Conservation (phyloP, 53 echinoderm and acorn worm species). For the Henricia sp. region DNA sequence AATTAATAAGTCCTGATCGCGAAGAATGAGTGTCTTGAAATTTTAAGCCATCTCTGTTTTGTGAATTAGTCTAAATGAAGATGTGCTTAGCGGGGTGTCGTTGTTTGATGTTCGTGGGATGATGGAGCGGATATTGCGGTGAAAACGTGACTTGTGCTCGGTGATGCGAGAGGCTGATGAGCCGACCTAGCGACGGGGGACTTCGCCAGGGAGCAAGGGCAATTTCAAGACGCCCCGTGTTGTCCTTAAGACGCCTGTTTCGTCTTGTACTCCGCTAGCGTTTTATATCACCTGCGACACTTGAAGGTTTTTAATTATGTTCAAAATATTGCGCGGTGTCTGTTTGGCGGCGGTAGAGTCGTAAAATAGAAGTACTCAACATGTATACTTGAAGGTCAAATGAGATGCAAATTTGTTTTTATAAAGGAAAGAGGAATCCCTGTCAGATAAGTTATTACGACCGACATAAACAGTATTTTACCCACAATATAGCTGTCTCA, state of each 20-base stretch:
- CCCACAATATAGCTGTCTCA: too few relatives aligned
- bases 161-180: slow-evolving; percentile 2
- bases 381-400: too few relatives aligned
- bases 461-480: too few relatives aligned
- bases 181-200: neutral
- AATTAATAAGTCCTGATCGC: neutral
- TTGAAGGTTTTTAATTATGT: slow-evolving; percentile 7
- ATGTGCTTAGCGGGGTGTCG: too few relatives aligned
- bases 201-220: neutral
- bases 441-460: too few relatives aligned
- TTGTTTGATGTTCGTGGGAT: too few relatives aligned
- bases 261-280: neutral
- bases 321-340: too few relatives aligned
- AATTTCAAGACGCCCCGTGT: neutral
- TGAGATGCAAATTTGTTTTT: too few relatives aligned
- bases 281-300: neutral
- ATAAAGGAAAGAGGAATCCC: too few relatives aligned
- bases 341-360: too few relatives aligned
- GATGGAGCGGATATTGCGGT: too few relatives aligned
- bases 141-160: slow-evolving; percentile 27
- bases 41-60: neutral
- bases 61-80: neutral
- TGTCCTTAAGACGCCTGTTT: neutral
- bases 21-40: neutral
- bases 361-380: too few relatives aligned